phyloP scores from a whole-genome alignment of 2,113 vertebrate genomes.

The Ochotona princeps region DNA sequence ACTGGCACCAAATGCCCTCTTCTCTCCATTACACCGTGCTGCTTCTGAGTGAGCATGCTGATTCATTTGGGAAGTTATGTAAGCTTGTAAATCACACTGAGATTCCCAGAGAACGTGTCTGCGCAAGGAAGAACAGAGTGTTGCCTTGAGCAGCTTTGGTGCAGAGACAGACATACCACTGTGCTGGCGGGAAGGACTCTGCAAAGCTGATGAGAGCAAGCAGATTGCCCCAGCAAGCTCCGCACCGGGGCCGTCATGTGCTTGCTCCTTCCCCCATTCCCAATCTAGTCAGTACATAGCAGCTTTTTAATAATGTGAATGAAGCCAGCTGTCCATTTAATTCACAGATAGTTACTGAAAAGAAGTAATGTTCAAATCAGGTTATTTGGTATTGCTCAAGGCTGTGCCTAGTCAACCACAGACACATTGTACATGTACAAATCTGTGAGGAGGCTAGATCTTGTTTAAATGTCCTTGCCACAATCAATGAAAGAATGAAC shows the following conservation, averaged over 20 bases:
- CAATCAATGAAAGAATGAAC: background rate
- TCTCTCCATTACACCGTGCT: constrained; percentile 33
- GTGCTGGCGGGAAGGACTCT: background rate
- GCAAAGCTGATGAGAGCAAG: background rate
- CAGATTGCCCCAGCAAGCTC: background rate
- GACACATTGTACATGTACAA: background rate
- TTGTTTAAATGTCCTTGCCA: background rate
- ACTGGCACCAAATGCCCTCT: constrained; percentile 22
- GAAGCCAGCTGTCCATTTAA: background rate
- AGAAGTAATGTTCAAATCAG: background rate
- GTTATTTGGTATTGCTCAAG: background rate
- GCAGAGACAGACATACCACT: background rate
- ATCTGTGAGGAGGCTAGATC: background rate
- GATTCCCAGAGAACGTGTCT: constrained; percentile 57
- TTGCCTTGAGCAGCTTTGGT: background rate
- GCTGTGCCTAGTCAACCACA: background rate
- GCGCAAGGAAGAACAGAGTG: constrained; percentile 20
- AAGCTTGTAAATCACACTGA: constrained; percentile 65
- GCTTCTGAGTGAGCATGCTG: constrained; percentile 57
- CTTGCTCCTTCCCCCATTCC: background rate
- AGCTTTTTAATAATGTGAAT: constrained; percentile 15
- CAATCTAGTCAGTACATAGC: background rate
- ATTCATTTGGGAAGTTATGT: constrained; percentile 71
- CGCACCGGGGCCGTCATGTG: background rate
- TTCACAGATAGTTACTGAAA: background rate